Evolutionary conservation across 2,888 invertebrate genomes (phyloP).

Genomic region (Petrolisthes manimaculis): DNA sequence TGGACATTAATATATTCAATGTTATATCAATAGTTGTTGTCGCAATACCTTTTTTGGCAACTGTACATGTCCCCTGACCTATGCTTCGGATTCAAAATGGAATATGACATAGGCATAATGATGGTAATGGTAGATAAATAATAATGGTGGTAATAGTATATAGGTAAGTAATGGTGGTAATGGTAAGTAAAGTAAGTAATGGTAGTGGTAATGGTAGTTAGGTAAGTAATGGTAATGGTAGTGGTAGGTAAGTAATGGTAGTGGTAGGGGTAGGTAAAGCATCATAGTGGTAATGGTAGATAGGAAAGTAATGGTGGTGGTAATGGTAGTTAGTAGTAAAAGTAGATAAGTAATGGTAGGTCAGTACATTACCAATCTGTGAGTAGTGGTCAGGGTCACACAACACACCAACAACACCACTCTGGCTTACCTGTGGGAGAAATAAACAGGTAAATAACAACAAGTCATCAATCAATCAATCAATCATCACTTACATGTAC

Average conservation of each 20-base stretch:
- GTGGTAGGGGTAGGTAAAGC: too few species aligned
- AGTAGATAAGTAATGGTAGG: background rate
- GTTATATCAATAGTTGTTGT: too few species aligned
- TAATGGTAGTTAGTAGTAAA: background rate
- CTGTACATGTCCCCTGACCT: too few species aligned
- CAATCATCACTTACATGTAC: too few species aligned
- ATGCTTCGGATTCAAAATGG: too few species aligned
- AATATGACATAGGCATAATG: background rate
- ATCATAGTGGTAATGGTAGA: background rate
- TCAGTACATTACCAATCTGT: background rate
- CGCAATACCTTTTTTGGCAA: too few species aligned
- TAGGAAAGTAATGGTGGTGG: background rate
- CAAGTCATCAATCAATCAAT: too few species aligned
- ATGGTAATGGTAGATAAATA: background rate
- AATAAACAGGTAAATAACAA: too few species aligned
- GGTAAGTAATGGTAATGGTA: too few species aligned
- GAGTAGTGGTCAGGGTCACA: background rate
- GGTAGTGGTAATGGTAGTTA: background rate
- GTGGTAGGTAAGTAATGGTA: background rate
- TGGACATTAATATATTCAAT: too few species aligned
- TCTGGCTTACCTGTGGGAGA: too few species aligned
- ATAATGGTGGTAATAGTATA: background rate
- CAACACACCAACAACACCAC: too few species aligned
- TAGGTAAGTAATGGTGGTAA: background rate
- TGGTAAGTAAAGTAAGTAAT: background rate